phyloP scores from a whole-genome alignment of 2,113 vertebrate species.

The Hyla sarda region DNA sequence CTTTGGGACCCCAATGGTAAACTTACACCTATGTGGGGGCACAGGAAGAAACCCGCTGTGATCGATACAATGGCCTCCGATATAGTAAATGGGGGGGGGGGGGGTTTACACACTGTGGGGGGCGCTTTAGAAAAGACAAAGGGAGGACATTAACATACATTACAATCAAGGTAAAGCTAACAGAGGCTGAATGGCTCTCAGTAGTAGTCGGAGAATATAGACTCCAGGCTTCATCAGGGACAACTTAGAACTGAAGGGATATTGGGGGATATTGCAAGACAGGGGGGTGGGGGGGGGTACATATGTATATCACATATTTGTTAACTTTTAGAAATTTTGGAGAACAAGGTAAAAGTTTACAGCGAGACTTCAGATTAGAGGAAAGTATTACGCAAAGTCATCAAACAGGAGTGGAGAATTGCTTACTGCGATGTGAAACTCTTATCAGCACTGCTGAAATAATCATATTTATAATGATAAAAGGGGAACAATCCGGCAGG shows the following conservation, averaged over 20 bases:
- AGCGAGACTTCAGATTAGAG: background rate
- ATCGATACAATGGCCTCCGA: too few species aligned
- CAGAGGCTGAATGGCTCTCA: background rate
- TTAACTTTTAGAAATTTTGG: too few species aligned
- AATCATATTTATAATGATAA: constrained; percentile 24
- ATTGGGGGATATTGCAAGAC: too few species aligned
- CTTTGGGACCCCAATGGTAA: too few species aligned
- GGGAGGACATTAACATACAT: too few species aligned
- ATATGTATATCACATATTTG: background rate
- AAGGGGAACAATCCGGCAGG: background rate
- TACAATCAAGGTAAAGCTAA: too few species aligned
- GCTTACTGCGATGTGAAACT: background rate
- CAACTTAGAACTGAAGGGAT: background rate
- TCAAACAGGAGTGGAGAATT: background rate
- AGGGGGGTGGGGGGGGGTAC: too few species aligned
- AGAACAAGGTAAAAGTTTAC: background rate
- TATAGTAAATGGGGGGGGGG: too few species aligned
- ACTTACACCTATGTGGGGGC: too few species aligned
- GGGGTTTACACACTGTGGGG: too few species aligned
- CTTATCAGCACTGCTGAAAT: constrained; percentile 12
- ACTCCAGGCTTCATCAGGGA: background rate
- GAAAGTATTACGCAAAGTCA: background rate
- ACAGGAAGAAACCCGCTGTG: too few species aligned
- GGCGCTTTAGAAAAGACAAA: too few species aligned
- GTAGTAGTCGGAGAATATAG: background rate